Evolutionary conservation across 2,888 invertebrate species (phyloP), one percentile per base, ranked within the genome.

Genomic region (Epistrophe grossulariae): DNA sequence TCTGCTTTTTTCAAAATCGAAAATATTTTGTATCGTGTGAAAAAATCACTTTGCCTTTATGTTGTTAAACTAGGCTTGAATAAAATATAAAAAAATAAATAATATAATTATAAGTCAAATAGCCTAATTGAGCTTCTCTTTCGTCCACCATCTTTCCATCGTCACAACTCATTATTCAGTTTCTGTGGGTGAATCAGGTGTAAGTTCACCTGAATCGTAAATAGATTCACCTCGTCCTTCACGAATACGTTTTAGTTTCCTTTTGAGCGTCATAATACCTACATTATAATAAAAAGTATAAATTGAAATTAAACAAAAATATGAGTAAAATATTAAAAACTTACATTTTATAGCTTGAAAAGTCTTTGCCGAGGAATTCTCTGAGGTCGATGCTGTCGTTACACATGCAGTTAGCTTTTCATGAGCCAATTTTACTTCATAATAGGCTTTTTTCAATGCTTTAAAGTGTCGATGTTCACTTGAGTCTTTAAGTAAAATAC

Each of bases 321-420:
- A 11, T 10, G 7, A 8, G 2, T 28, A n/a, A 15, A 28, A 48
- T 24, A 7, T 19, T 38, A 7, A 19, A 24, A 40, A 85, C 89
- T 88, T 88, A 92, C 93, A 93, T 89, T 93, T 93, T 40, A 93
- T 92, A 74, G 93, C 93, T 89, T 93, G 93, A 89, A 92, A 93
- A 45, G 93, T 91, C 88, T 91, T 92, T 17, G 92, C 91, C 13
- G 93, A 92, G 4, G 90, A 90, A 71, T 74, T 89, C 62, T 91
- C 91, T 0, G 89, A 89, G 4, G 89, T 87, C 4, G 89, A 15
- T 40, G 85, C 71, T 68, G 83, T 88, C 15, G 89, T 88, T n/a
- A 89, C 89, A 64, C 90, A 90, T 11, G 90, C 89, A 10, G 84
- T 90, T 28, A 90, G 80, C 79, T 91, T 92, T 71, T 91, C 91